Percentiles rank a stretch among this genome's conserved stretches.
phyloP scores from a whole-genome alignment of 2,888 invertebrate genomes.

The Synergus itoensis region DNA sequence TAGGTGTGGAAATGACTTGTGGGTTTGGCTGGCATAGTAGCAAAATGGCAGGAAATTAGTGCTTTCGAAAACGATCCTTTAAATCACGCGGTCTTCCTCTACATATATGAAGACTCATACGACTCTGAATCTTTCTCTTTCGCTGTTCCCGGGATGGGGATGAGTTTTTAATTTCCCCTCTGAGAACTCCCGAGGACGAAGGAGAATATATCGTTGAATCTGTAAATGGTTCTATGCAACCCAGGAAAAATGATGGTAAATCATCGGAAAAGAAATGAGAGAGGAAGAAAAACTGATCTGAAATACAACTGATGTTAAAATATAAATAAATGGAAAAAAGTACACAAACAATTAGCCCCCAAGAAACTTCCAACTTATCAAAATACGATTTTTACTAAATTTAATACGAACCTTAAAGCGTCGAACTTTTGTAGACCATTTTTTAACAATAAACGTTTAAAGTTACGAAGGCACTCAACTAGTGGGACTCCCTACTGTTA shows the following conservation, averaged over 20 bases:
- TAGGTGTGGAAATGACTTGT: constrained; percentile 77
- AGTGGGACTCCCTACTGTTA: constrained; percentile 10
- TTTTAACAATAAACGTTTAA: not conserved
- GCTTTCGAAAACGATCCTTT: constrained; percentile 70
- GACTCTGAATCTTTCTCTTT: constrained; percentile 41
- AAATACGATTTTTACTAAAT: not conserved
- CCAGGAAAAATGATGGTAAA: not conserved
- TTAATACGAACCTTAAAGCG: not conserved
- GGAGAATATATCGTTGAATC: not conserved
- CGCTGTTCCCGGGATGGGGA: constrained; percentile 55
- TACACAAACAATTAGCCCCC: too few species aligned
- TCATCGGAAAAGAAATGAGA: not conserved
- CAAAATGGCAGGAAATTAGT: constrained; percentile 71
- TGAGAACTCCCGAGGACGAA: not conserved
- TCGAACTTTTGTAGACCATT: not conserved
- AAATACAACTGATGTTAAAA: too few species aligned
- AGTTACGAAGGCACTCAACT: not conserved
- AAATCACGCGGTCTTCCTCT: constrained; percentile 67
- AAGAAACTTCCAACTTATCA: not conserved
- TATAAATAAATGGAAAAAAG: too few species aligned
- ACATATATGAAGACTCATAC: constrained; percentile 16
- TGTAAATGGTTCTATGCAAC: not conserved
- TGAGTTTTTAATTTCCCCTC: constrained; percentile 61
- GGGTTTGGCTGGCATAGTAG: constrained; percentile 67
- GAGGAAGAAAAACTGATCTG: not conserved